Percentiles rank a stretch among this genome's conserved stretches.
phyloP scores from a whole-genome alignment of 2,888 invertebrate genomes.

The Laothoe populi region DNA sequence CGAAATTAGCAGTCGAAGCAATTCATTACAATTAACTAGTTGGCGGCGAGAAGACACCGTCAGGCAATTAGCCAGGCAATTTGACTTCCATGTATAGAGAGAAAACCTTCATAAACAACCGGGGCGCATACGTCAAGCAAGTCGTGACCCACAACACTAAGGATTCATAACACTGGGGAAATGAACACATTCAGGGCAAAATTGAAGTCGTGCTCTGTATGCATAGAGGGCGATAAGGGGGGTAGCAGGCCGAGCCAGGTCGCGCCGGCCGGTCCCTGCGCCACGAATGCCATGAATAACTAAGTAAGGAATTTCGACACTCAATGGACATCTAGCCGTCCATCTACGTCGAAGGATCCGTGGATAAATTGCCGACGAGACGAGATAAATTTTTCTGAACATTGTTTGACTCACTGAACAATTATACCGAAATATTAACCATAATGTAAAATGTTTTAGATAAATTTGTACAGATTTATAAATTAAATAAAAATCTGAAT shows the following conservation, averaged over 20 bases:
- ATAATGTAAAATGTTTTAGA: background rate
- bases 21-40: conserved; percentile 9
- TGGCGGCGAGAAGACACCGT: background rate
- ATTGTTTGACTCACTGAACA: background rate
- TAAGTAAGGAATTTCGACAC: conserved; percentile 59
- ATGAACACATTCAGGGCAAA: conserved; percentile 58
- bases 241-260: conserved; percentile 44
- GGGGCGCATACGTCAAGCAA: background rate
- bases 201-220: conserved; percentile 64
- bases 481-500: background rate
- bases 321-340: conserved; percentile 51
- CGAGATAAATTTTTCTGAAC: background rate
- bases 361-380: background rate
- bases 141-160: conserved; percentile 43
- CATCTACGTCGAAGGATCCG: conserved; percentile 6
- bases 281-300: conserved; percentile 68
- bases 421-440: background rate
- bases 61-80: conserved; percentile 6
- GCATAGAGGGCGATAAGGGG: conserved; percentile 59
- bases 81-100: conserved; percentile 6
- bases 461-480: background rate
- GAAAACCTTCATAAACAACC: conserved; percentile 1
- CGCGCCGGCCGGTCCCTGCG: conserved; percentile 45
- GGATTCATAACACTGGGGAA: conserved; percentile 47
- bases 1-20: conserved; percentile 12